phyloP scores from a whole-genome alignment of 1,140 invertebrate genomes.

The Planococcus citri region DNA sequence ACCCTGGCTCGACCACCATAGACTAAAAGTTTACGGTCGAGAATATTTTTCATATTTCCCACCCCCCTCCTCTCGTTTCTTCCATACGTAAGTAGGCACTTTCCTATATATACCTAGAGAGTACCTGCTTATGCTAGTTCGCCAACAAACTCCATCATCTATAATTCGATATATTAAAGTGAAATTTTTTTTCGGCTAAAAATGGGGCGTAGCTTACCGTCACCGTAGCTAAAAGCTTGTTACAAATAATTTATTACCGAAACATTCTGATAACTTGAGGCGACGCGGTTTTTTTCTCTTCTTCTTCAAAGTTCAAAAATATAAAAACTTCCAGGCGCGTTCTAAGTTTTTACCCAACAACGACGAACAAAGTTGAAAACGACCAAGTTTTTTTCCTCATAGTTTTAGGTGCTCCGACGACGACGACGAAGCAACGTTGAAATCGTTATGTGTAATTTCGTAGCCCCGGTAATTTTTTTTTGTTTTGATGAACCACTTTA shows the following conservation, averaged over 20 bases:
- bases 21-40: neutral
- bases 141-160: neutral
- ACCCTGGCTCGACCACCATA: neutral
- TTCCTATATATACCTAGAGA: no score
- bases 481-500: constrained; percentile 1
- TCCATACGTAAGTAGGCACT: neutral
- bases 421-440: no score
- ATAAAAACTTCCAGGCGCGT: neutral
- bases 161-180: constrained; percentile 17
- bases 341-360: neutral
- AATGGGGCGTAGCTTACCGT: neutral
- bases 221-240: constrained; percentile 11
- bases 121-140: no score
- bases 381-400: neutral
- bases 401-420: no score
- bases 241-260: constrained; percentile 16
- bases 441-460: constrained; percentile 10
- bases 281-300: neutral
- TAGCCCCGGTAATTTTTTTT: neutral
- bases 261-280: constrained; percentile 12
- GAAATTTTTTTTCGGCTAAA: neutral
- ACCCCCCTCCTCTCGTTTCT: neutral
- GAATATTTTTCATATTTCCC: constrained; percentile 1
- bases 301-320: constrained; percentile 15
- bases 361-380: neutral